Percentiles rank a stretch among this genome's conserved stretches.
phyloP scores from a whole-genome alignment of 2,888 invertebrate genomes.

The Diabrotica balteata region DNA sequence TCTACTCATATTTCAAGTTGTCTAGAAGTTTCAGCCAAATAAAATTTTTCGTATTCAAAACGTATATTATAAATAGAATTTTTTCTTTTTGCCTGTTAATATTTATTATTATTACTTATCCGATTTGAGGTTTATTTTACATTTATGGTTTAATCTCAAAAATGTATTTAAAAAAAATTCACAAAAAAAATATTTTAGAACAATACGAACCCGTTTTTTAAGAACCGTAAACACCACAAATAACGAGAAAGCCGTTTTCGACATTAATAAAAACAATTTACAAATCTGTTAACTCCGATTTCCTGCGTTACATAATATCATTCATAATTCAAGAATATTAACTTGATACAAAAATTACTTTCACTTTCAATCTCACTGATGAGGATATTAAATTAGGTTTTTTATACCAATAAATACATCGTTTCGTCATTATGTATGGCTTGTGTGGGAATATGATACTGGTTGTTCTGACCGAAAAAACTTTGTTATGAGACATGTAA shows the following conservation, averaged over 20 bases:
- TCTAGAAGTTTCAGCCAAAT: too few relatives aligned
- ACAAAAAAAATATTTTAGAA: too few relatives aligned
- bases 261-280: background rate
- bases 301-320: conserved; percentile 18
- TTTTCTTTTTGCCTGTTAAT: too few relatives aligned
- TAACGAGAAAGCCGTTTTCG: background rate
- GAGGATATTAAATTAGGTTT: conserved; percentile 10
- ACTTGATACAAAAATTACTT: conserved; percentile 15
- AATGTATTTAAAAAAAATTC: too few relatives aligned
- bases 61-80: too few relatives aligned
- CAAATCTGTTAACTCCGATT: conserved; percentile 10
- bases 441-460: conserved; percentile 3
- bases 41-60: too few relatives aligned
- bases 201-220: too few relatives aligned
- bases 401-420: conserved; percentile 5
- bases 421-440: conserved; percentile 4
- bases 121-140: too few relatives aligned
- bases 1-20: too few relatives aligned
- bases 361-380: conserved; percentile 25
- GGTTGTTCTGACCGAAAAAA: background rate
- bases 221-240: background rate
- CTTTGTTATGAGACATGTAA: background rate
- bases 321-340: conserved; percentile 24
- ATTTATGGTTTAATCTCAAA: too few relatives aligned
- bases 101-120: too few relatives aligned